These are phyloP conservation scores for Lepidurus packardi DNA, from an alignment of 1,140 invertebrate species.

Conservation along the genomic window DNA sequence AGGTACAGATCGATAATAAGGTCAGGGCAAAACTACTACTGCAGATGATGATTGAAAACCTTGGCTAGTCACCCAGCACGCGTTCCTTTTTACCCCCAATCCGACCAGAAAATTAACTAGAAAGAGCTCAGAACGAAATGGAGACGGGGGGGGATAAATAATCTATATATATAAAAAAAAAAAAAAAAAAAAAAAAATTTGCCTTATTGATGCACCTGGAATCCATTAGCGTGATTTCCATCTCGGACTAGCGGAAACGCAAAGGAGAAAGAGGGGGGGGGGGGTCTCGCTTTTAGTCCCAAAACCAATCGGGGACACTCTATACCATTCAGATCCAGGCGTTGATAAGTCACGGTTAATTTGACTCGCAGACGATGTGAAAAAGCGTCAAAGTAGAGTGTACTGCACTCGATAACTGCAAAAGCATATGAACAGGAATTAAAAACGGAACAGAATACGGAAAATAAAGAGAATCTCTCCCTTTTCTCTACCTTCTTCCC, in stretches of 20 bases:
- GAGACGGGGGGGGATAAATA: background rate
- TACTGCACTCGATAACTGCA: too few relatives aligned
- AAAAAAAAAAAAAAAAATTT: background rate
- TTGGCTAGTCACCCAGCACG: slow-evolving; percentile 1
- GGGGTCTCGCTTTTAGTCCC: background rate
- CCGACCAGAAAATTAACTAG: background rate
- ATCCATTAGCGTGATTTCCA: slow-evolving; percentile 11
- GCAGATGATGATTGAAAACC: slow-evolving; percentile 19
- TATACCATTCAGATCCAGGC: too few relatives aligned
- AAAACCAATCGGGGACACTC: too few relatives aligned
- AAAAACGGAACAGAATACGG: too few relatives aligned
- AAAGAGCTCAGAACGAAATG: background rate
- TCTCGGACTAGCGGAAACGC: slow-evolving; percentile 7
- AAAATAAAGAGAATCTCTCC: too few relatives aligned
- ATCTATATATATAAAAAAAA: too few relatives aligned
- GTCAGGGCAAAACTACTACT: slow-evolving; percentile 21
- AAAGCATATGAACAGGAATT: too few relatives aligned
- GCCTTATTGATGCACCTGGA: background rate
- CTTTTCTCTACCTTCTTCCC: too few relatives aligned
- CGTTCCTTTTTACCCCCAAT: background rate
- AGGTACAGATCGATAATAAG: background rate
- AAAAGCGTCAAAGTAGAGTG: too few relatives aligned
- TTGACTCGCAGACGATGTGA: too few relatives aligned
- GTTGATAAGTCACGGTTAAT: too few relatives aligned
- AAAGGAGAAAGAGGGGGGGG: background rate